Base-by-base conservation (phyloP, 2,888 invertebrate genomes). In the Cybosia mesomella region DNA sequence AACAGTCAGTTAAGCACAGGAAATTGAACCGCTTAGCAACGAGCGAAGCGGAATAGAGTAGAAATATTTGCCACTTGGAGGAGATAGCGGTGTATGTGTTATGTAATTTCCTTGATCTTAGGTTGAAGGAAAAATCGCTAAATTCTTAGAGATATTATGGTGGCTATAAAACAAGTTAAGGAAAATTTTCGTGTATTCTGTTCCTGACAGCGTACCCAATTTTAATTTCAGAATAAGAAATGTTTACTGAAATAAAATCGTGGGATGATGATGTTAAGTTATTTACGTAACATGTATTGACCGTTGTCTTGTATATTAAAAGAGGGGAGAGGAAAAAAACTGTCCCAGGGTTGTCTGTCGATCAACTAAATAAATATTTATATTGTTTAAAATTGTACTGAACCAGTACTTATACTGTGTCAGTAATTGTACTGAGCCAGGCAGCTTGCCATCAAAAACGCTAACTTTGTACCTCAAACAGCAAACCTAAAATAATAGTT, bases 21-120 rank as follows among this genome's bases (percentile, higher is more conserved):
- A 80, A 80, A 80, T 80, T 80, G 79, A 58, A 74, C 72, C 77
- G 77, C 74, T 80, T 77, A 80, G 72, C 67, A 24, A 18, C 60
- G 73, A 79, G 71, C 71, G 71, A 67, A 69, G 73, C 73, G 72
- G 77, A 80, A 79, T 77, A 75, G 73, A 73, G 60, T 74, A 74
- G 75, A 73, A 74, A 62, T 74, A 77, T 77, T 79, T 77, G 69
- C 75, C 62, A 58, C 62, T 68, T 28, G 28, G 55, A 58, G 34
- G 39, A 71, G 75, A 79, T 70, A 79, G 68, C 64, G 61, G 68
- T 63, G 58, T 79, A 62, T 78, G 70, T 73, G 68, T 71, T 73
- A 70, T 72, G 72, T 75, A 64, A 79, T 79, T 79, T 79, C 79
- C 79, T 65, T 62, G 24, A 54, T 65, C 54, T 43, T 4, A 0